Conservation (phyloP, 2,888 invertebrate genomes). For the Erynnis tages region DNA sequence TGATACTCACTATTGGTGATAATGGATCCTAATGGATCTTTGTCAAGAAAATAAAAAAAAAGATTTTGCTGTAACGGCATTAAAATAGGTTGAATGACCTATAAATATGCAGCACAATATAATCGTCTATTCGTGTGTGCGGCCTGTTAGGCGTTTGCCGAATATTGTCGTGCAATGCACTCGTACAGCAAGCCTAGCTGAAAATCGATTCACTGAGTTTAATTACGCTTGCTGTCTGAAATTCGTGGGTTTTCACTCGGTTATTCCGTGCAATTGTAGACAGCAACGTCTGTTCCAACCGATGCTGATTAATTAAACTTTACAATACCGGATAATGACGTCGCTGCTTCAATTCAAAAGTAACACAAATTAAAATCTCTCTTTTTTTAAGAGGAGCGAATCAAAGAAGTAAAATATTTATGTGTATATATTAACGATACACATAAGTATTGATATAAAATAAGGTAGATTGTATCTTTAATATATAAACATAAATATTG, state of each 20-base stretch:
- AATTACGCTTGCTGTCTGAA: conserved; percentile 30
- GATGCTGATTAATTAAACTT: conserved; percentile 13
- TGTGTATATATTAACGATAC: too few relatives aligned
- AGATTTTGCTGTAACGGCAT: too few relatives aligned
- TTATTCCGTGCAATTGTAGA: conserved; percentile 36
- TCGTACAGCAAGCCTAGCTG: conserved; percentile 20
- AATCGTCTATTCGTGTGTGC: conserved; percentile 31
- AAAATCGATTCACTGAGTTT: conserved; percentile 31
- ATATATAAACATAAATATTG: too few relatives aligned
- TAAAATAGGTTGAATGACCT: conserved; percentile 35
- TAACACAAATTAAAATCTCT: too few relatives aligned
- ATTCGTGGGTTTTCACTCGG: conserved; percentile 32
- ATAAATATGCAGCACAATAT: conserved; percentile 28
- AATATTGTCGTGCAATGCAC: conserved; percentile 31
- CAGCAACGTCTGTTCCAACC: conserved; percentile 21
- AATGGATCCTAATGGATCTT: too few relatives aligned
- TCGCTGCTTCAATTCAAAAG: too few relatives aligned
- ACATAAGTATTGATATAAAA: too few relatives aligned
- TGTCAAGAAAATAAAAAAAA: too few relatives aligned
- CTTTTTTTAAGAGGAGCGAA: too few relatives aligned
- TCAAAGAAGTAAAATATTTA: too few relatives aligned
- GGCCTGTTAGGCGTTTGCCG: conserved; percentile 23
- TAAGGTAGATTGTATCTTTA: too few relatives aligned
- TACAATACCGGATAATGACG: conserved; percentile 1
- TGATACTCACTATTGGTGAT: too few relatives aligned